These are phyloP conservation scores for Saiga tatarica DNA, from an alignment of 2,113 vertebrate species.

Conservation along the genomic window DNA sequence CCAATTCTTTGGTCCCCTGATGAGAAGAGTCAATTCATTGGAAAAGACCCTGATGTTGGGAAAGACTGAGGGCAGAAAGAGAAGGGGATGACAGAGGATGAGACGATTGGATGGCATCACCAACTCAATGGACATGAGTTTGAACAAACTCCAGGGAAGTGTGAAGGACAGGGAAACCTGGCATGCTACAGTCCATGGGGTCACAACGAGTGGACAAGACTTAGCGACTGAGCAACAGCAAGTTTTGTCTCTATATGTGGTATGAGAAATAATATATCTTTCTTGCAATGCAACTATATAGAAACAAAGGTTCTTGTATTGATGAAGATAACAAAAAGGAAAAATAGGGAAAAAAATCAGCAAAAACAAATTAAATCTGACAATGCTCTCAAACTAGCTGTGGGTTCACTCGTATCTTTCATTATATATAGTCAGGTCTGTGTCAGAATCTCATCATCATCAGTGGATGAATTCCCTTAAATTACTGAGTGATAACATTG, in stretches of 20 bases:
- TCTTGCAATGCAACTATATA: neutral
- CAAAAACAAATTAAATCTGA: neutral
- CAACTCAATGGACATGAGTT: neutral
- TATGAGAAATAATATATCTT: neutral
- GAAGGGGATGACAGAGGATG: neutral
- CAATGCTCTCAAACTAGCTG: neutral
- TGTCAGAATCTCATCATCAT: neutral
- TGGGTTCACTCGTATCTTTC: neutral
- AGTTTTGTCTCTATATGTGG: neutral
- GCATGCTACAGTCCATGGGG: neutral
- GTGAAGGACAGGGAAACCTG: neutral
- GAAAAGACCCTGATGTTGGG: neutral
- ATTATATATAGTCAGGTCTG: neutral
- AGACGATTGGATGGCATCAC: neutral
- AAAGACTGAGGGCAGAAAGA: neutral
- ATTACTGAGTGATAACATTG: neutral
- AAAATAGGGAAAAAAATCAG: neutral
- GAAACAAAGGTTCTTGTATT: neutral
- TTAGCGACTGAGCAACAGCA: neutral
- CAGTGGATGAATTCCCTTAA: neutral
- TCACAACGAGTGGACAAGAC: neutral
- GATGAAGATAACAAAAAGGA: neutral
- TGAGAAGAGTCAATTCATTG: neutral
- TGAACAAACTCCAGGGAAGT: neutral
- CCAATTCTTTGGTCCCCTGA: neutral